These are phyloP conservation scores for Norana najaformis DNA, from an alignment of 2,888 invertebrate genomes.

Conservation along the genomic window DNA sequence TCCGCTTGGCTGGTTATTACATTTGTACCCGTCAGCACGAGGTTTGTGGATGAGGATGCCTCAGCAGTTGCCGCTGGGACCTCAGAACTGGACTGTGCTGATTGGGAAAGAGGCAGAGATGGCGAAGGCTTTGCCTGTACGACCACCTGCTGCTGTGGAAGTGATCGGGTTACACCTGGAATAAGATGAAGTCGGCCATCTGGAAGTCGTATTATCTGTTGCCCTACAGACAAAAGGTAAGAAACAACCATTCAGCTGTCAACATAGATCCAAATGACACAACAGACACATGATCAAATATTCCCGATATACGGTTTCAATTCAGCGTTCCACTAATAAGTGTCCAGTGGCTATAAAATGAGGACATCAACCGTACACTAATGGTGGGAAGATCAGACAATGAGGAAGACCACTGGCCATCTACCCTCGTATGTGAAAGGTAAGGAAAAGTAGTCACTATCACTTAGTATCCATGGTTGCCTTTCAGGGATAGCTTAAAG, in stretches of 20 bases:
- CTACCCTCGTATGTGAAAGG: too few species aligned
- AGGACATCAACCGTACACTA: too few species aligned
- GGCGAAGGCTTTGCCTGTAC: slow-evolving; percentile 28
- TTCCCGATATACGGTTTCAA: too few species aligned
- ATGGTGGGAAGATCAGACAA: too few species aligned
- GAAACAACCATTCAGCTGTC: neutral
- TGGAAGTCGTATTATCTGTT: slow-evolving; percentile 87
- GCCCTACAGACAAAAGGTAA: slow-evolving; percentile 63
- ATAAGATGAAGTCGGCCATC: slow-evolving; percentile 89
- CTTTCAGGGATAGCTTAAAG: too few species aligned
- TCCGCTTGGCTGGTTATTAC: neutral
- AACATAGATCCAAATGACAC: too few species aligned
- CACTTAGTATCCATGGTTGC: too few species aligned
- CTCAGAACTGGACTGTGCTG: slow-evolving; percentile 38
- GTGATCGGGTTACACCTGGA: slow-evolving; percentile 60
- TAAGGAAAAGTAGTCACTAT: too few species aligned
- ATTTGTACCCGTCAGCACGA: neutral
- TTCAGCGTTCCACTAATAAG: too few species aligned
- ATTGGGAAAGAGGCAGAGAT: slow-evolving; percentile 45
- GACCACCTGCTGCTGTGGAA: slow-evolving; percentile 46
- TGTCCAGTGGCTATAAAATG: too few species aligned
- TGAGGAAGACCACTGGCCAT: too few species aligned
- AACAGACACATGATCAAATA: too few species aligned
- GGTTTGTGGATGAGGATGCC: neutral
- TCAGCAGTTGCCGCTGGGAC: neutral